A percentile compares a stretch with the other conserved stretches of the same genome.
Conservation (phyloP, 2,888 invertebrate species). For the Rhagonycha lutea region DNA sequence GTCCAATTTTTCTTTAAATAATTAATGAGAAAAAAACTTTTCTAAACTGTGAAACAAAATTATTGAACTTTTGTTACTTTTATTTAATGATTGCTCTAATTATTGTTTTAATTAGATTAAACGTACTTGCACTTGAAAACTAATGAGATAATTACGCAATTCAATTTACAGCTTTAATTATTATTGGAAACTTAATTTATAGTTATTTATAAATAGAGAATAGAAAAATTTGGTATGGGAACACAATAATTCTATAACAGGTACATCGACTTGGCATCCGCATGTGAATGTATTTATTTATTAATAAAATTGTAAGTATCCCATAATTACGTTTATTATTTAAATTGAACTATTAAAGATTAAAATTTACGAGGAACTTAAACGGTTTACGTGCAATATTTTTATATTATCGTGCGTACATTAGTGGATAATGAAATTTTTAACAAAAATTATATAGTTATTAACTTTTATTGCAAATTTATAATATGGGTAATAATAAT, state of each 20-base stretch:
- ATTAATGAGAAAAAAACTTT: constrained; percentile 1
- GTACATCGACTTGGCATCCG: constrained; percentile 5
- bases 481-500: no score
- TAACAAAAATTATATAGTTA: neutral
- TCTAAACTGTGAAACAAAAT: neutral
- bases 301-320: constrained; percentile 30
- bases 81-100: neutral
- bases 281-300: constrained; percentile 22
- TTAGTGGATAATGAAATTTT: neutral
- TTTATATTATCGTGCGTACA: constrained; percentile 9
- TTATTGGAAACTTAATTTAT: no score
- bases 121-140: no score
- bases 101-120: neutral
- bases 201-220: neutral
- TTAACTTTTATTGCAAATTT: neutral
- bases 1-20: neutral
- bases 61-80: neutral
- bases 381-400: constrained; percentile 10
- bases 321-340: constrained; percentile 24
- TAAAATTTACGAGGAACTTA: constrained; percentile 27
- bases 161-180: neutral
- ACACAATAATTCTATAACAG: neutral
- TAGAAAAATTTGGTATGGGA: neutral
- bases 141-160: neutral
- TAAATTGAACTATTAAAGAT: constrained; percentile 23